Conservation (phyloP, 2,113 vertebrate species). For the Trogon melanurus region DNA sequence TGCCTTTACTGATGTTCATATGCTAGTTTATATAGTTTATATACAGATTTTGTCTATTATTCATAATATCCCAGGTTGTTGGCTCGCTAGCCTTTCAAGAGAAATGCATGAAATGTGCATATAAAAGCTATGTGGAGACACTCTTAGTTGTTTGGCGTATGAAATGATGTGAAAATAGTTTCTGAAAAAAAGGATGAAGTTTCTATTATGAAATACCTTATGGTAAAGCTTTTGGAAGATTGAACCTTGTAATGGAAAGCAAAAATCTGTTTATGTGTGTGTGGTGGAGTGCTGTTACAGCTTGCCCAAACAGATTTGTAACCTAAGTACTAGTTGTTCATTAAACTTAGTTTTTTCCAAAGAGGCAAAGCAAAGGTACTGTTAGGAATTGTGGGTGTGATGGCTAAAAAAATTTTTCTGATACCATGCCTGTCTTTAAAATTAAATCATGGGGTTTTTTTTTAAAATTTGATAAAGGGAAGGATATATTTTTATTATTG, state of each 20-base stretch:
- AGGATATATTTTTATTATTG: not conserved
- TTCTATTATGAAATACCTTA: not conserved
- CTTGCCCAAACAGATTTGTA: not conserved
- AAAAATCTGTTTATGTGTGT: not conserved
- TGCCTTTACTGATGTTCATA: not conserved
- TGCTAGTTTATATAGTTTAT: not conserved
- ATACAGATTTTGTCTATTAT: not conserved
- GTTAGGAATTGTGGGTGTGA: not conserved
- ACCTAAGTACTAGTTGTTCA: not conserved
- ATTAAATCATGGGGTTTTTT: not conserved
- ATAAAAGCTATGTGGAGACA: not conserved
- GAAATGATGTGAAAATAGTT: not conserved
- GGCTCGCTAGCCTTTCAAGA: not conserved
- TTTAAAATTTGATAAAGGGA: not conserved
- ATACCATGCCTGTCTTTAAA: not conserved
- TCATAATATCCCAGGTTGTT: not conserved
- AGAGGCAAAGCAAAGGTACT: not conserved
- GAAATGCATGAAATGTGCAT: not conserved
- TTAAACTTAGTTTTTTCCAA: not conserved
- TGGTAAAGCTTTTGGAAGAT: not conserved
- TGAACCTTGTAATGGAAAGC: not conserved
- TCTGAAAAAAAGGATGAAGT: not conserved
- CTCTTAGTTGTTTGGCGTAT: not conserved
- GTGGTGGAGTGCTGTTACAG: not conserved
- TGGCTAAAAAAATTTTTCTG: not conserved